Evolutionary conservation across 2,888 invertebrate genomes (phyloP).

Genomic region (Archips crataeganus): DNA sequence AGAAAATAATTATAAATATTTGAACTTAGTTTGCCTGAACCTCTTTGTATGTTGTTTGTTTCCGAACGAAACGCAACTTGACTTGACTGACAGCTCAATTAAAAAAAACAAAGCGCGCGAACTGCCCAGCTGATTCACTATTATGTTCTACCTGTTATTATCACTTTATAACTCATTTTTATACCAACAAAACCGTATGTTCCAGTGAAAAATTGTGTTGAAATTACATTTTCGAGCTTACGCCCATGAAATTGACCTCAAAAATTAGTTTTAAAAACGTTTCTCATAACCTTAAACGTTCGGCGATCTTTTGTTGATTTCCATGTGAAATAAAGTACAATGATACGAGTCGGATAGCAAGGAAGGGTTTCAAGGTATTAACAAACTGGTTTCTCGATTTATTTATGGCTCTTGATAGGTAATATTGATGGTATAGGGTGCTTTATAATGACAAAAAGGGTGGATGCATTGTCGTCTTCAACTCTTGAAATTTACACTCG

Average conservation of each 20-base stretch:
- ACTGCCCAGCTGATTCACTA: constrained; percentile 46
- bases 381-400: constrained; percentile 64
- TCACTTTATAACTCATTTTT: constrained; percentile 26
- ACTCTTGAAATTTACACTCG: constrained; percentile 21
- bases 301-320: constrained; percentile 47
- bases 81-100: constrained; percentile 30
- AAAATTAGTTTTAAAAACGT: constrained; percentile 22
- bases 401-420: constrained; percentile 60
- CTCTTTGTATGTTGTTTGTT: constrained; percentile 18
- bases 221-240: constrained; percentile 24
- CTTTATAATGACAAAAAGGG: constrained; percentile 3
- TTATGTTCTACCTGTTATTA: constrained; percentile 20
- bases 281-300: constrained; percentile 51
- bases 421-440: constrained; percentile 50
- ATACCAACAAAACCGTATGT: constrained; percentile 25
- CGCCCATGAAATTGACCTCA: constrained; percentile 39
- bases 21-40: background rate
- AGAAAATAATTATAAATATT: no score
- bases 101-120: constrained; percentile 53
- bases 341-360: constrained; percentile 45
- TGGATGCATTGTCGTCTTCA: constrained; percentile 8
- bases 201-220: constrained; percentile 34
- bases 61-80: constrained; percentile 46
- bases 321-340: constrained; percentile 51
- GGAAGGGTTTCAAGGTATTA: constrained; percentile 60